These are phyloP conservation scores for Capitulum mitella DNA, from an alignment of 2,888 invertebrate genomes.

Conservation along the genomic window DNA sequence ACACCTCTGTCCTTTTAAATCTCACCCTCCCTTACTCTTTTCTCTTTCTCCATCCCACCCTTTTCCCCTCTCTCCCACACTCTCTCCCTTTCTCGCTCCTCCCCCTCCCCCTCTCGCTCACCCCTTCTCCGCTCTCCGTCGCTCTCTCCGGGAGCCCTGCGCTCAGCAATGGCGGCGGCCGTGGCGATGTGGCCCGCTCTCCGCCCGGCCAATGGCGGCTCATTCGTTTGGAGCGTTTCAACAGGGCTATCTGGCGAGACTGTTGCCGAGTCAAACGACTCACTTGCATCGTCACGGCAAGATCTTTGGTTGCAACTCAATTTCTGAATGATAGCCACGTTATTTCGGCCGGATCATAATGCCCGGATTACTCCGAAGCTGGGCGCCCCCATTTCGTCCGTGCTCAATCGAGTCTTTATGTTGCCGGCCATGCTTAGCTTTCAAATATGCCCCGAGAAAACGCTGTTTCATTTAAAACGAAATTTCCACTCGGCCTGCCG, in stretches of 20 bases:
- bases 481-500: conserved; percentile 11
- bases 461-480: conserved; percentile 9
- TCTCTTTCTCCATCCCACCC: no score
- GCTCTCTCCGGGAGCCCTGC: no score
- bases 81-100: no score
- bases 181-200: no score
- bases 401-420: conserved; percentile 21
- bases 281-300: background rate
- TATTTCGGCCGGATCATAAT: conserved; percentile 20
- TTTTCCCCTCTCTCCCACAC: no score
- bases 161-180: no score
- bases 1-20: no score
- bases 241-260: background rate
- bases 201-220: background rate
- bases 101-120: no score
- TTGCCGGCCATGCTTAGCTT: conserved; percentile 11
- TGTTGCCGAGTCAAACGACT: background rate
- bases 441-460: conserved; percentile 1
- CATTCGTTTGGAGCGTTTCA: background rate
- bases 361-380: conserved; percentile 15
- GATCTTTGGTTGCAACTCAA: conserved; percentile 18
- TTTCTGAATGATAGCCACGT: conserved; percentile 17
- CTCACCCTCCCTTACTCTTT: no score
- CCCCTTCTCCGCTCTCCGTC: no score
- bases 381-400: background rate